Evolutionary conservation across 2,888 invertebrate genomes (phyloP).

Genomic region (Yponomeuta evonymella): DNA sequence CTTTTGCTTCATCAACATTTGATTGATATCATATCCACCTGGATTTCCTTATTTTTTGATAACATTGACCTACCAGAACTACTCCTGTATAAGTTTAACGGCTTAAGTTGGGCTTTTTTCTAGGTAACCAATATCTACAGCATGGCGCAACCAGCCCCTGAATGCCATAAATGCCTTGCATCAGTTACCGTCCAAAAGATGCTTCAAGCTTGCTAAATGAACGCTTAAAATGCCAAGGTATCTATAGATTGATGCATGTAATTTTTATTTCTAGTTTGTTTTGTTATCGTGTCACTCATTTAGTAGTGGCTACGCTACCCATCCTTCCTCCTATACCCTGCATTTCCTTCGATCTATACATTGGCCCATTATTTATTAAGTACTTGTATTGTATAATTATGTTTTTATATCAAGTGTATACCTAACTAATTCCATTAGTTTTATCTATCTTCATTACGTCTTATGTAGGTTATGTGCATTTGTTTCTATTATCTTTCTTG

Average conservation of each 20-base stretch:
- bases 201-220: not conserved
- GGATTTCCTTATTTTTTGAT: too few species aligned
- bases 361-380: too few species aligned
- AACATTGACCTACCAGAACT: not conserved
- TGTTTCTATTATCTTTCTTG: too few species aligned
- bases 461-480: too few species aligned
- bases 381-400: too few species aligned
- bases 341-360: too few species aligned
- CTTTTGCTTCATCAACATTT: too few species aligned
- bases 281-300: not conserved
- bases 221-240: slow-evolving; percentile 8
- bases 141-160: not conserved
- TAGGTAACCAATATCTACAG: slow-evolving; percentile 1
- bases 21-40: too few species aligned
- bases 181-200: not conserved
- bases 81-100: not conserved
- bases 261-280: not conserved
- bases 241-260: not conserved
- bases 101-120: slow-evolving; percentile 1
- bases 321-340: not conserved
- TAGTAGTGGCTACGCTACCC: not conserved
- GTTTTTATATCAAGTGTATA: too few species aligned
- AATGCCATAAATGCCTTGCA: not conserved
- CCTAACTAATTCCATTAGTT: too few species aligned
- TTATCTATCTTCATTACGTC: too few species aligned